Conservation (phyloP, 2,113 vertebrate species). For the Neodontobutis hainanensis region DNA sequence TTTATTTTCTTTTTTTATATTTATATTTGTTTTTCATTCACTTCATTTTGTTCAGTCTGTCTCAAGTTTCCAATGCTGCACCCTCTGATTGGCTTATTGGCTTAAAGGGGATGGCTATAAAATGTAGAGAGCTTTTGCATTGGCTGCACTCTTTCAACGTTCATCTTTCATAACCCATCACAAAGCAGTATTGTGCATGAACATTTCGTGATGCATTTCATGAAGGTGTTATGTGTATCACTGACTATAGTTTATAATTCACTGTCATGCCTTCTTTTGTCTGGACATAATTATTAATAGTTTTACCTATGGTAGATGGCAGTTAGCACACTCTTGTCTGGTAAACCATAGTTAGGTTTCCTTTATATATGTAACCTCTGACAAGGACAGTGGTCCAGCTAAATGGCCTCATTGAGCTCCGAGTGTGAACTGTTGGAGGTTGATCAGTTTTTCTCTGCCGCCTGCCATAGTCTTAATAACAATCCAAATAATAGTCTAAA, state of each 20-base stretch:
- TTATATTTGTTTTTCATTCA: constrained; percentile 59
- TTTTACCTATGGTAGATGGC: too few relatives aligned
- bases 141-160: constrained; percentile 12
- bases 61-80: constrained; percentile 88
- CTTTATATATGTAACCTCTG: too few relatives aligned
- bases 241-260: background rate
- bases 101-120: constrained; percentile 77
- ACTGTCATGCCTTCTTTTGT: background rate
- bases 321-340: too few relatives aligned
- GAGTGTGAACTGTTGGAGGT: too few relatives aligned
- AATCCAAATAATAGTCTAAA: too few relatives aligned
- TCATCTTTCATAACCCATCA: constrained; percentile 22
- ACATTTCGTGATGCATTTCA: constrained; percentile 9
- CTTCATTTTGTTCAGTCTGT: constrained; percentile 80
- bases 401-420: too few relatives aligned
- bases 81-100: constrained; percentile 87
- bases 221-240: constrained; percentile 20
- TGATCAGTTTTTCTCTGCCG: too few relatives aligned
- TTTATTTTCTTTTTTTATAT: constrained; percentile 23
- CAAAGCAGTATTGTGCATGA: constrained; percentile 30
- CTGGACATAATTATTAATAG: background rate
- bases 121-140: constrained; percentile 52
- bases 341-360: background rate
- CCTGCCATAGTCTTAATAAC: too few relatives aligned
- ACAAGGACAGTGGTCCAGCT: too few relatives aligned